phyloP scores from a whole-genome alignment of 2,113 vertebrate species.

The Leucopternis melanops region DNA sequence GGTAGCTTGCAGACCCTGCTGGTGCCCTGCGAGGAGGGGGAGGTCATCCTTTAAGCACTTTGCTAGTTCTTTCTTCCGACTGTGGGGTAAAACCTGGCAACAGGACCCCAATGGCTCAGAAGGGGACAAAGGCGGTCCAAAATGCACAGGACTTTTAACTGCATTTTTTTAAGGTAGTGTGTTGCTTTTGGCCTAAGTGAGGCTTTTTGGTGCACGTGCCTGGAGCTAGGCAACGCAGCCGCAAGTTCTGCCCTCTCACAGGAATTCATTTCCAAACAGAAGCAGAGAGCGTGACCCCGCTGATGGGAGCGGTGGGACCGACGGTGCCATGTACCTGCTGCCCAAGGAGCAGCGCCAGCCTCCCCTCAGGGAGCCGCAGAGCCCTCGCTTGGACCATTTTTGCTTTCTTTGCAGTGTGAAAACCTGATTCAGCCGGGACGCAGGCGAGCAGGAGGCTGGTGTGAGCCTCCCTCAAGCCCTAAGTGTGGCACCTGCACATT shows the following conservation, averaged over 20 bases:
- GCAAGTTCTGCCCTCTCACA: not conserved
- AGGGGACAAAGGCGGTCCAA: not conserved
- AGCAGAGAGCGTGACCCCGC: not conserved
- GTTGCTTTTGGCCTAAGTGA: not conserved
- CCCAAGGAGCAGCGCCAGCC: not conserved
- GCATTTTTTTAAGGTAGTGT: not conserved
- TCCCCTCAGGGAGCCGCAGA: not conserved
- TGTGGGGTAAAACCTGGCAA: not conserved
- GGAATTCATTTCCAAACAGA: not conserved
- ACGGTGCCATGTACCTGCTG: not conserved
- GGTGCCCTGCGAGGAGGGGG: not conserved
- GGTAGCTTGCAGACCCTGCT: not conserved
- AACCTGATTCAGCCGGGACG: fast-evolving
- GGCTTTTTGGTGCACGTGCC: not conserved
- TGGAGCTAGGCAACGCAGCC: not conserved
- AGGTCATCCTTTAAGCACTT: not conserved
- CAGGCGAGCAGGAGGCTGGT: not conserved
- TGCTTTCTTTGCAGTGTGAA: not conserved
- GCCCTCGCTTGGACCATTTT: not conserved
- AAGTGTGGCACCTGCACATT: constrained; percentile 12
- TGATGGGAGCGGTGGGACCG: not conserved
- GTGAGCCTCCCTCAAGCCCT: not conserved
- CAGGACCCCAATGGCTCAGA: not conserved
- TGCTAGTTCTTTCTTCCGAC: not conserved
- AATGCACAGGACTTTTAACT: not conserved